A percentile compares a stretch with the other conserved stretches of the same genome.
phyloP scores from a whole-genome alignment of 2,113 vertebrate genomes.

The Pardalotus punctatus region DNA sequence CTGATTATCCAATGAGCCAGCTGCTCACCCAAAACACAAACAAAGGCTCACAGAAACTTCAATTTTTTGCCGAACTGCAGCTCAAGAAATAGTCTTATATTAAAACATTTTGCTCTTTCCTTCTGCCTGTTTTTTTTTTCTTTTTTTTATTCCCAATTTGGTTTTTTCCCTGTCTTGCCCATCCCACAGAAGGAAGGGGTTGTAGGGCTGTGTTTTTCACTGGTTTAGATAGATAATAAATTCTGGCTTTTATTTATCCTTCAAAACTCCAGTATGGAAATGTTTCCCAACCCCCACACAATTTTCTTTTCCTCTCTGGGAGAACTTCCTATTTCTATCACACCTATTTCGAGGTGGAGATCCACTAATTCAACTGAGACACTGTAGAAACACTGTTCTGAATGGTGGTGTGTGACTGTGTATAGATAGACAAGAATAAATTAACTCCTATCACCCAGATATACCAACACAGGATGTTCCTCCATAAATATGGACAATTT shows the following conservation, averaged over 20 bases:
- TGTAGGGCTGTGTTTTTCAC: neutral
- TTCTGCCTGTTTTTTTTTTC: neutral
- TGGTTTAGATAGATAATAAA: neutral
- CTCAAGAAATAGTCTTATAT: neutral
- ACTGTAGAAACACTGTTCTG: neutral
- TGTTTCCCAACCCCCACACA: neutral
- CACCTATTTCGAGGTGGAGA: rapidly evolving
- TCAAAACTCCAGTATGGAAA: neutral
- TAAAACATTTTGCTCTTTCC: neutral
- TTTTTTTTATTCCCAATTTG: neutral
- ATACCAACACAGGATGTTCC: neutral
- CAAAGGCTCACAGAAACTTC: neutral
- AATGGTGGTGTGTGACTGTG: neutral
- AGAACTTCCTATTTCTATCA: neutral
- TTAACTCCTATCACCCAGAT: neutral
- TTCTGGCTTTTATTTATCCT: neutral
- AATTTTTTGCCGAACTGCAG: neutral
- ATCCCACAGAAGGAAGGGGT: neutral
- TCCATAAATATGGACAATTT: neutral
- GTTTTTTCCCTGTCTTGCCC: neutral
- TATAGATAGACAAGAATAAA: neutral
- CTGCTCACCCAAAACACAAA: neutral
- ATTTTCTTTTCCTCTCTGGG: neutral
- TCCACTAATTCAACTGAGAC: neutral
- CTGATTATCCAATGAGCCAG: neutral